Percentiles rank a stretch among this genome's conserved stretches.
Conservation (phyloP, 2,888 invertebrate genomes). For the Stenoptilia bipunctidactyla region DNA sequence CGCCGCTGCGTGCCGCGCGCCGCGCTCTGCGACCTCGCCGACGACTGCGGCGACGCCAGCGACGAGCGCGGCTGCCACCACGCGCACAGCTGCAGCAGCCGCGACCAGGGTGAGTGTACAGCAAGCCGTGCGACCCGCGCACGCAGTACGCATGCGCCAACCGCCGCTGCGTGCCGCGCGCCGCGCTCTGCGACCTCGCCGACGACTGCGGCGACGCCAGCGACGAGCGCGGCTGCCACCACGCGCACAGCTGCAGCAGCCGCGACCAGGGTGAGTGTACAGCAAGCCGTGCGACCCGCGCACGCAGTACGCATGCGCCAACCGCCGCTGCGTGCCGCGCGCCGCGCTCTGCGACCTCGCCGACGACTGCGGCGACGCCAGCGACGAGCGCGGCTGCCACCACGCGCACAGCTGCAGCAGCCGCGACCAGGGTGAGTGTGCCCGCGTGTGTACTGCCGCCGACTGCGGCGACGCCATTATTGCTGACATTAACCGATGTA, state of each 20-base stretch:
- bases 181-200: slow-evolving; percentile 87
- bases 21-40: slow-evolving; percentile 88
- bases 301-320: too few relatives aligned
- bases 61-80: slow-evolving; percentile 93
- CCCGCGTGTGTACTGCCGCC: too few relatives aligned
- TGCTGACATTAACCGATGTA: too few relatives aligned
- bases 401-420: slow-evolving; percentile 72
- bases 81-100: slow-evolving; percentile 65
- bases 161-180: too few relatives aligned
- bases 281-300: slow-evolving; percentile 81
- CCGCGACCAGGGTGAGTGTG: slow-evolving; percentile 44
- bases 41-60: slow-evolving; percentile 92
- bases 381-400: slow-evolving; percentile 92
- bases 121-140: slow-evolving; percentile 81
- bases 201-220: slow-evolving; percentile 93
- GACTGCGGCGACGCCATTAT: too few relatives aligned
- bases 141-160: too few relatives aligned
- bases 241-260: slow-evolving; percentile 69
- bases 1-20: too few relatives aligned
- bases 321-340: too few relatives aligned
- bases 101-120: slow-evolving; percentile 51
- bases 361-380: slow-evolving; percentile 91
- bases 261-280: slow-evolving; percentile 45
- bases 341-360: slow-evolving; percentile 87
- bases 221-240: slow-evolving; percentile 92